Conservation (phyloP, 2,888 invertebrate species). For the Harpagoxenus sublaevis region DNA sequence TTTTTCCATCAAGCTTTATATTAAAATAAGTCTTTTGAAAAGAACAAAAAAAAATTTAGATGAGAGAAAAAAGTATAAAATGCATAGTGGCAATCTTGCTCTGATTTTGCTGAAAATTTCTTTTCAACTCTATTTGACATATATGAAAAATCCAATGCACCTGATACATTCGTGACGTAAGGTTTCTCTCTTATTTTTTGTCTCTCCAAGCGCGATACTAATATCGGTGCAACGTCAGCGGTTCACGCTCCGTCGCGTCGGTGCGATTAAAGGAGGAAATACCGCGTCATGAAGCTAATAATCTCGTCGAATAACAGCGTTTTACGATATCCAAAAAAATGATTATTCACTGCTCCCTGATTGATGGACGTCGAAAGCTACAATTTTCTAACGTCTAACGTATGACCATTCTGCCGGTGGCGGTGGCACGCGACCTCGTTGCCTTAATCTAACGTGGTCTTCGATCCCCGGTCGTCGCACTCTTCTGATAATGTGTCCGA, state of each 20-base stretch:
- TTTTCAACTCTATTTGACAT: not conserved
- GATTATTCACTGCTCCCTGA: conserved; percentile 39
- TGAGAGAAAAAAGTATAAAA: not conserved
- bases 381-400: conserved; percentile 31
- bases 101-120: not conserved
- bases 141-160: not conserved
- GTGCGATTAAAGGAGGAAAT: not conserved
- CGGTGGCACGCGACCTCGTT: conserved; percentile 81
- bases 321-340: conserved; percentile 20
- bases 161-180: not conserved
- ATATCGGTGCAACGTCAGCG: conserved; percentile 9
- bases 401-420: conserved; percentile 63
- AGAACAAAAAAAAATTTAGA: not conserved
- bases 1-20: not conserved
- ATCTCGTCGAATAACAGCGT: conserved; percentile 13
- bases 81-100: not conserved
- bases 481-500: conserved; percentile 55
- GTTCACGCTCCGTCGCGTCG: not conserved
- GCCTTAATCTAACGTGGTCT: conserved; percentile 82
- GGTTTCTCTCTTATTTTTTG: not conserved
- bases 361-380: conserved; percentile 43
- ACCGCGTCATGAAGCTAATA: not conserved
- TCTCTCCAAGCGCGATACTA: not conserved
- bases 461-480: conserved; percentile 66
- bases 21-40: not conserved